A percentile compares a stretch with the other conserved stretches of the same genome.
Evolutionary conservation across 2,888 invertebrate genomes (phyloP).

Genomic region (Abrostola triplasia): DNA sequence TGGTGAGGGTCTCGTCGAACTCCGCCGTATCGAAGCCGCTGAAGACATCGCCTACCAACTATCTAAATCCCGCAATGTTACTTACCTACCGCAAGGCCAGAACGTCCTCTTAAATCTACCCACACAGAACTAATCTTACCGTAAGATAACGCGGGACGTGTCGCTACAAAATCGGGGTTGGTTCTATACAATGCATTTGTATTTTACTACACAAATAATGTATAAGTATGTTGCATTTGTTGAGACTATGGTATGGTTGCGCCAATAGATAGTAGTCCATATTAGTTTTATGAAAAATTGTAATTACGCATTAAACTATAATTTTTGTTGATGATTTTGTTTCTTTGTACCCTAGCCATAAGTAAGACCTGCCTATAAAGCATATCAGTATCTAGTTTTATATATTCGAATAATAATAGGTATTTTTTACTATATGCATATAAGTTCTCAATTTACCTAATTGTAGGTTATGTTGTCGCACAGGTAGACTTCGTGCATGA

Average conservation of each 20-base stretch:
- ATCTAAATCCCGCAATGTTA: conserved; percentile 97
- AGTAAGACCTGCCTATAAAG: too few relatives aligned
- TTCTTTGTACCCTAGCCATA: conserved; percentile 43
- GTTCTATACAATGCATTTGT: conserved; percentile 77
- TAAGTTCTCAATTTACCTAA: too few relatives aligned
- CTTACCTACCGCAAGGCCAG: conserved; percentile 97
- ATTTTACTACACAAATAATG: conserved; percentile 73
- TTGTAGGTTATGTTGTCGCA: too few relatives aligned
- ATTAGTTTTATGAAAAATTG: conserved; percentile 83
- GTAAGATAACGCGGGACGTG: conserved; percentile 58
- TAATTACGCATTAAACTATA: conserved; percentile 85
- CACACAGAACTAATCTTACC: conserved; percentile 78
- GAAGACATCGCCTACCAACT: conserved; percentile 99
- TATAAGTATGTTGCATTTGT: conserved; percentile 80
- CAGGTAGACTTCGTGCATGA: too few relatives aligned
- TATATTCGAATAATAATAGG: too few relatives aligned
- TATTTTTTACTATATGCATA: too few relatives aligned
- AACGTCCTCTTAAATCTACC: conserved; percentile 94
- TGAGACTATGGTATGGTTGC: conserved; percentile 76
- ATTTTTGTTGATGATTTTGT: conserved; percentile 75
- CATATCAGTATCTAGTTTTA: too few relatives aligned
- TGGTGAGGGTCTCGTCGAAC: conserved; percentile 99
- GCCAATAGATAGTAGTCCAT: conserved; percentile 81
- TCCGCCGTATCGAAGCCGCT: conserved; percentile 99
- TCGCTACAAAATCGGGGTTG: conserved; percentile 68